Conservation (phyloP, 2,888 invertebrate genomes). For the Leptopilina myrica region DNA sequence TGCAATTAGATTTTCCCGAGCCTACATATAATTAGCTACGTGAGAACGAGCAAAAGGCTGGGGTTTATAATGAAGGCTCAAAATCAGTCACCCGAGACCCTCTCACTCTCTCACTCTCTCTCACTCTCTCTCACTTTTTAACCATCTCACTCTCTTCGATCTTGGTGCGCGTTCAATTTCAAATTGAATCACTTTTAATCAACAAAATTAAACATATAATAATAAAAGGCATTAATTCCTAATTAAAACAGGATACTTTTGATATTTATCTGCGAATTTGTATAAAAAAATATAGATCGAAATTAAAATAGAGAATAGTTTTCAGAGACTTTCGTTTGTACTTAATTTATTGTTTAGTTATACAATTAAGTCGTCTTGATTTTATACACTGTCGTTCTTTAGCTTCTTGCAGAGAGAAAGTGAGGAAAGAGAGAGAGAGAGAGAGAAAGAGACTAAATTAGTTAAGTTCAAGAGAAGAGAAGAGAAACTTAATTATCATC, state of each 20-base stretch:
- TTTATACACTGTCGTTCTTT: not conserved
- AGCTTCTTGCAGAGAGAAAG: constrained; percentile 4
- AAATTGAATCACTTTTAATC: constrained; percentile 3
- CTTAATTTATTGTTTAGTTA: not conserved
- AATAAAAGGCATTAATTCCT: not conserved
- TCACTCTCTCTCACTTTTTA: not conserved
- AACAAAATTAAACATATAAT: constrained; percentile 1
- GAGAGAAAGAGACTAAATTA: constrained; percentile 9
- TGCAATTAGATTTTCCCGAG: not conserved
- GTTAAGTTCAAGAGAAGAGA: not conserved
- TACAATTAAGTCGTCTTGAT: not conserved
- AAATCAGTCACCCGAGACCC: constrained; percentile 21
- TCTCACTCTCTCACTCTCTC: not conserved
- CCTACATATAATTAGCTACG: constrained; percentile 27
- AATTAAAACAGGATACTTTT: not conserved
- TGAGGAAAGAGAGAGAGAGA: constrained; percentile 2
- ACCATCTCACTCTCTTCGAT: constrained; percentile 3
- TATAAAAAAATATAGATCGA: too few species aligned
- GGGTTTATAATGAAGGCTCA: constrained; percentile 19
- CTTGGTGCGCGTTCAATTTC: not conserved
- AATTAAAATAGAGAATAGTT: constrained; percentile 1
- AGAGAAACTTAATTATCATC: constrained; percentile 27
- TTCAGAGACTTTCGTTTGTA: not conserved
- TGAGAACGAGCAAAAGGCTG: constrained; percentile 20
- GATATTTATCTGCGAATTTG: too few species aligned